Conservation (phyloP, 2,113 vertebrate species). For the Gallinago media region DNA sequence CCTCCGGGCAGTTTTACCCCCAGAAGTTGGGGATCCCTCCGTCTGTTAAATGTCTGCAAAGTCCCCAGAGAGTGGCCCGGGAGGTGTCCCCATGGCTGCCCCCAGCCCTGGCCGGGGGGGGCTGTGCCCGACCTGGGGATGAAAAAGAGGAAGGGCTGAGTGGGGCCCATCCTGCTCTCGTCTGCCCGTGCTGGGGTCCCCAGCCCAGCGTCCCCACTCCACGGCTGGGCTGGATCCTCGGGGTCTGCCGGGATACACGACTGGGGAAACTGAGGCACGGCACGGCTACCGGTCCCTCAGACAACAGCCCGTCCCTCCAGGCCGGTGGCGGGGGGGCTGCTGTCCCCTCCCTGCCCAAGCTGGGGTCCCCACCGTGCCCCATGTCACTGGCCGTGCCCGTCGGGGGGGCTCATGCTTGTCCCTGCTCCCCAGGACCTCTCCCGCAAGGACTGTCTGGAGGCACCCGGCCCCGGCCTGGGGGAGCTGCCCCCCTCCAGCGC, state of each 20-base stretch:
- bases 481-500: constrained; percentile 61
- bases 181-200: neutral
- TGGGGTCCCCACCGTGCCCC: rapidly evolving
- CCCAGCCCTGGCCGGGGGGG: neutral
- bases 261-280: neutral
- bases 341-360: neutral
- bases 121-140: rapidly evolving
- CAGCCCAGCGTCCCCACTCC: rapidly evolving
- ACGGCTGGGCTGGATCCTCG: rapidly evolving
- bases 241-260: neutral
- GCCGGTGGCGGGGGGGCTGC: rapidly evolving
- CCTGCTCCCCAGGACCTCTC: constrained; percentile 85
- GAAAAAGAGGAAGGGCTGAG: neutral
- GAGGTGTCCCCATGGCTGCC: neutral
- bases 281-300: neutral
- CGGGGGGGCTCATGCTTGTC: neutral
- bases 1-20: neutral
- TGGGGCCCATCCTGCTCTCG: rapidly evolving
- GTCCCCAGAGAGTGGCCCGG: neutral
- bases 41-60: rapidly evolving
- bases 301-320: neutral
- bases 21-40: neutral
- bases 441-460: constrained; percentile 81
- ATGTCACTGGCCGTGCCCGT: neutral
- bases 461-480: neutral